Evolutionary conservation across 2,113 vertebrate species (phyloP).

Genomic region (Tapirus terrestris): DNA sequence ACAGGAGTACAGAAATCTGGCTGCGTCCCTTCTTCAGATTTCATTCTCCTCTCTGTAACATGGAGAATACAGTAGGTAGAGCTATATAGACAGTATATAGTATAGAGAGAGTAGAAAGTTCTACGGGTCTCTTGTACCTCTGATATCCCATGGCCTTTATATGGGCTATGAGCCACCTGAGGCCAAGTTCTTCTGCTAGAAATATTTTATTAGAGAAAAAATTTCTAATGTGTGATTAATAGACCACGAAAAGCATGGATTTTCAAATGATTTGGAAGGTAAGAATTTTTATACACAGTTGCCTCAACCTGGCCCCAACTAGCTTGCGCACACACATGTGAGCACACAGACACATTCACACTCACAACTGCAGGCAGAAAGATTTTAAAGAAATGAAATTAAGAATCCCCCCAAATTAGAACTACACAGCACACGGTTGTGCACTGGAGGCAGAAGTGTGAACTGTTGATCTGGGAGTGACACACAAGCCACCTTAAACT

Average conservation of each 20-base stretch:
- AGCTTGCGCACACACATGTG: rapidly evolving
- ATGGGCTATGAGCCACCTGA: not conserved
- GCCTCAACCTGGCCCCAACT: rapidly evolving
- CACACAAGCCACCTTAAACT: not conserved
- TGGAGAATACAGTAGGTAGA: not conserved
- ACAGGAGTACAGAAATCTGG: not conserved
- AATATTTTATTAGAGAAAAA: not conserved
- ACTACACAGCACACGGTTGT: rapidly evolving
- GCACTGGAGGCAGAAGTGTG: not conserved
- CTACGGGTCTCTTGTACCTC: not conserved
- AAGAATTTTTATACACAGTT: not conserved
- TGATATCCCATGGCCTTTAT: not conserved
- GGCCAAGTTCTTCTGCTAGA: not conserved
- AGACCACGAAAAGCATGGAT: not conserved
- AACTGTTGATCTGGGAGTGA: not conserved
- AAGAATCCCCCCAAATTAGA: not conserved
- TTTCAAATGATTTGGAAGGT: not conserved
- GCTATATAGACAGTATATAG: no score
- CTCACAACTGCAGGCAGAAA: not conserved
- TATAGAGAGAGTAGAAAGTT: not conserved
- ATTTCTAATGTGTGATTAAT: not conserved
- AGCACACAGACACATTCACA: not conserved
- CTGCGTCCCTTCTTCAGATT: not conserved
- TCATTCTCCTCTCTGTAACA: not conserved
- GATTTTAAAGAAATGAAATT: not conserved